These are phyloP conservation scores for Apamea sordens DNA, from an alignment of 2,888 invertebrate species.

Conservation along the genomic window DNA sequence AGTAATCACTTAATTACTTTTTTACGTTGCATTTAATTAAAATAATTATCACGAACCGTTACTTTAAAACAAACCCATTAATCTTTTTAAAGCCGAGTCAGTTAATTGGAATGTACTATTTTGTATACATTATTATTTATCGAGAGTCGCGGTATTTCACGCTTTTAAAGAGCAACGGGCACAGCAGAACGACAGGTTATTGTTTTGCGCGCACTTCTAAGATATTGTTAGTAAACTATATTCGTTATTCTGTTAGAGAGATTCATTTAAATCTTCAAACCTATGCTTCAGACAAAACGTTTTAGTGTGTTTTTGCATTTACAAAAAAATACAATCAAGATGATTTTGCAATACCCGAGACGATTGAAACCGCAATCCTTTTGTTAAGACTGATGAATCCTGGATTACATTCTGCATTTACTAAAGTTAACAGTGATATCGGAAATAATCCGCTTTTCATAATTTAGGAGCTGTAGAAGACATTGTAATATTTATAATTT, in stretches of 20 bases:
- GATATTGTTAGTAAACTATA: constrained; percentile 1
- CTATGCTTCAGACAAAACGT: neutral
- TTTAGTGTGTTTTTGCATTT: neutral
- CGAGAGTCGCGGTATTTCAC: constrained; percentile 31
- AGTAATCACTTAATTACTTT: constrained; percentile 49
- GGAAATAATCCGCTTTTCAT: neutral
- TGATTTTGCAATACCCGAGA: neutral
- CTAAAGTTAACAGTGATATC: neutral
- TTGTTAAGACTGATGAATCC: constrained; percentile 26
- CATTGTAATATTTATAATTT: neutral
- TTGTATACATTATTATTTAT: constrained; percentile 44
- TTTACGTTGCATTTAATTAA: constrained; percentile 18
- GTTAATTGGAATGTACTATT: constrained; percentile 38
- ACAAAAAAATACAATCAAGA: neutral
- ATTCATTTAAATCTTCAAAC: constrained; percentile 1
- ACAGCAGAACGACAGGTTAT: constrained; percentile 22
- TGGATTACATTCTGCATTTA: constrained; percentile 12
- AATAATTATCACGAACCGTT: neutral
- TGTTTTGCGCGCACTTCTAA: neutral
- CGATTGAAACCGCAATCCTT: constrained; percentile 25
- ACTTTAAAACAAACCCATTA: constrained; percentile 7
- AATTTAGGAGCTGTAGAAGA: neutral
- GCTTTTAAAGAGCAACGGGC: constrained; percentile 20
- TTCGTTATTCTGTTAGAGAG: constrained; percentile 3
- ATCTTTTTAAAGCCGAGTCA: neutral